Evolutionary conservation across 2,113 vertebrate genomes (phyloP), one percentile per base, ranked within the genome.

Genomic region (Silurus glanis): DNA sequence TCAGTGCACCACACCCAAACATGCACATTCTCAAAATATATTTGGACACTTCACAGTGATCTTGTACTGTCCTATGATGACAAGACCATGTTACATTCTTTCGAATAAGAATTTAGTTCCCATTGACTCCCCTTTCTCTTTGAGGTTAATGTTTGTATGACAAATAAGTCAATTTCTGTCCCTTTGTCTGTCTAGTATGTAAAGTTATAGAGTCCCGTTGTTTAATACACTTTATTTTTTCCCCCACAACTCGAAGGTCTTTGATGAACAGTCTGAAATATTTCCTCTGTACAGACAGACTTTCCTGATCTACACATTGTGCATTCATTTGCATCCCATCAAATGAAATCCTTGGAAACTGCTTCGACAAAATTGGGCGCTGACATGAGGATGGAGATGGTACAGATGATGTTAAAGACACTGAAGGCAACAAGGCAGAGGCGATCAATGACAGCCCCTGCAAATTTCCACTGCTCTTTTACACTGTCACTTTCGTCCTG

Each of bases 301-400:
- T 37, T 66, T 82, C 74, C 28, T 55, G 25, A 55, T 83, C 64
- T 80, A 19, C 19, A 55, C 17, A 16, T 81, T 80, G 72, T 75
- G 37, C 37, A 56, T 45, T 23, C 5, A 6, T 47, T 62, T 53
- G 28, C 53, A 13, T 16, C 62, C 74, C 9, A 64, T 96, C 92
- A 96, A 88, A 96, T 85, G 81, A 95, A 96, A 88, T 96, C 95
- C 87, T 96, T 96, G n/a, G 95, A 95, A 80, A 95, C 89, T 3
- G 95, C 95, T 17, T 95, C 94, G 49, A 93, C 95, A 87, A 96
- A 95, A 89, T 96, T 96, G 7, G 95, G 95, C 1, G 95, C 95
- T 0, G 95, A 94, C 95, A 95, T 96, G 75, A 96, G 95, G 89
- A 96, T 96, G 23, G 95, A 95, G 87, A 96, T 95, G 92, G 95